These are phyloP conservation scores for Apodemia hepburni DNA, from an alignment of 2,888 invertebrate species.

Conservation along the genomic window DNA sequence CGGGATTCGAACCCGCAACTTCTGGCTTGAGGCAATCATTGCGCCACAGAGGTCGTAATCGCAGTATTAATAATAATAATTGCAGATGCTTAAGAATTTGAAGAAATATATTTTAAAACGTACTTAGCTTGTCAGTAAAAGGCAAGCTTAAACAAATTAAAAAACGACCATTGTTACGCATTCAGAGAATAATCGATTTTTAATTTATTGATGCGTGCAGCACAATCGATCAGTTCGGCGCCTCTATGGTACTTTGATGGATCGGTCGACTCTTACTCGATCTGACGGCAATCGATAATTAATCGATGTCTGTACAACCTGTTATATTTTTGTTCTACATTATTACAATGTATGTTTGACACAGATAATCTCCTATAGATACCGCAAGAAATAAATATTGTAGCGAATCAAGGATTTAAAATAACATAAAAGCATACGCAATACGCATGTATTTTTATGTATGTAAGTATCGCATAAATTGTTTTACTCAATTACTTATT, in stretches of 20 bases:
- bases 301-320: slow-evolving; percentile 44
- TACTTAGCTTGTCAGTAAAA: not conserved
- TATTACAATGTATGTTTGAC: slow-evolving; percentile 3
- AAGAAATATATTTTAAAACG: not conserved
- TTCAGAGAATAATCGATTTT: slow-evolving; percentile 47
- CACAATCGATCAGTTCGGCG: slow-evolving; percentile 67
- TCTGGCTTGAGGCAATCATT: no score
- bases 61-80: no score
- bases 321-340: slow-evolving; percentile 18
- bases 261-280: slow-evolving; percentile 52
- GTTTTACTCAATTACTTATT: no score
- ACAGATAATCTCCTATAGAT: no score
- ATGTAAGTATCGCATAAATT: no score
- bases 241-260: slow-evolving; percentile 56
- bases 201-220: slow-evolving; percentile 65
- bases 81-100: no score
- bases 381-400: no score
- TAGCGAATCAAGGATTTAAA: slow-evolving; percentile 5
- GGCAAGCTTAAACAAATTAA: slow-evolving; percentile 12
- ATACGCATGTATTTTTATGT: no score
- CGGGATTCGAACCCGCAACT: no score
- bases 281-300: slow-evolving; percentile 60
- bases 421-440: no score
- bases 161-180: slow-evolving; percentile 12
- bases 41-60: no score